These are phyloP conservation scores for Diploscapter pachys DNA, from an alignment of 1,140 invertebrate genomes.

Conservation along the genomic window DNA sequence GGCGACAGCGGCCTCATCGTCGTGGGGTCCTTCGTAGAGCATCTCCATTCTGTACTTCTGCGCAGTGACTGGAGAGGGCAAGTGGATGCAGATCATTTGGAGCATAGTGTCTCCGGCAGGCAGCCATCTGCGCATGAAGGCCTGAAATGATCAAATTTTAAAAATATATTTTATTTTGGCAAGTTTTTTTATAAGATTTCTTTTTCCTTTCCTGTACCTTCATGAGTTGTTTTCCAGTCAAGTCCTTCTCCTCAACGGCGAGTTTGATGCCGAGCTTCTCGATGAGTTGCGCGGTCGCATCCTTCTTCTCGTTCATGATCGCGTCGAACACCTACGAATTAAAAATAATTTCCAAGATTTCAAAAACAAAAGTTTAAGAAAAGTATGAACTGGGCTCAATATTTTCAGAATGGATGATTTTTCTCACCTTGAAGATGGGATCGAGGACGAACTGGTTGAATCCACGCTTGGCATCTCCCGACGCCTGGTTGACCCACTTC, in stretches of 20 bases:
- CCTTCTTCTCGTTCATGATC: constrained; percentile 97
- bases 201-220: constrained; percentile 66
- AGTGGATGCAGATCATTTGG: constrained; percentile 99
- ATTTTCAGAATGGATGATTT: too few relatives aligned
- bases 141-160: constrained; percentile 4
- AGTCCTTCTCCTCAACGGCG: constrained; percentile 89
- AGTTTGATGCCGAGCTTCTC: constrained; percentile 86
- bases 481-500: constrained; percentile 92
- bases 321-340: constrained; percentile 73
- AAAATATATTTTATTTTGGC: too few relatives aligned
- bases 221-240: constrained; percentile 68
- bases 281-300: constrained; percentile 79
- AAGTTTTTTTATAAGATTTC: too few relatives aligned
- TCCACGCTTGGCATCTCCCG: constrained; percentile 81
- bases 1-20: constrained; percentile 83
- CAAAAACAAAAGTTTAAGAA: constrained; percentile 17
- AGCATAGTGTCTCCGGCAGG: constrained; percentile 97
- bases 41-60: constrained; percentile 99
- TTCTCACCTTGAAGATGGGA: constrained; percentile 82
- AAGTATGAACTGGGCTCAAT: background rate
- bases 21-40: constrained; percentile 93
- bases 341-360: background rate
- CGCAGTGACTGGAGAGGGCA: constrained; percentile 96
- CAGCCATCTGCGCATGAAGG: constrained; percentile 95
- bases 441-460: constrained; percentile 98